Percentiles rank a stretch among this genome's conserved stretches.
These are phyloP conservation scores for Pangasius sanitwongsei DNA, from an alignment of 2,797 vertebrate genomes.

Conservation along the genomic window DNA sequence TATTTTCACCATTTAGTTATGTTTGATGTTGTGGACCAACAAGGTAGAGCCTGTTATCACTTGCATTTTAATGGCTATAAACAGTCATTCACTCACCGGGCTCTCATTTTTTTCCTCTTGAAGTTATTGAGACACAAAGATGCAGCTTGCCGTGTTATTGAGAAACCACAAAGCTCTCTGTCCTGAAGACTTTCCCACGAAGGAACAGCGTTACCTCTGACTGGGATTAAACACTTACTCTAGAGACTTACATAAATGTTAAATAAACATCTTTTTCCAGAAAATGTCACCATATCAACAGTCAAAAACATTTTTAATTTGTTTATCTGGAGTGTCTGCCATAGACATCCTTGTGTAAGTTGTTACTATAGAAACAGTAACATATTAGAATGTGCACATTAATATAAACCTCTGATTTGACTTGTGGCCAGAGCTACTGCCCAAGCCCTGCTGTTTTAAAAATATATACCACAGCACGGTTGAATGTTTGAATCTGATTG, in stretches of 20 bases:
- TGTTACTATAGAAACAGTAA: neutral
- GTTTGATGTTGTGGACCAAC: neutral
- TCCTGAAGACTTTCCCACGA: neutral
- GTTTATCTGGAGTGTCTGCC: neutral
- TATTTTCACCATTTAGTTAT: neutral
- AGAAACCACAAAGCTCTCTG: neutral
- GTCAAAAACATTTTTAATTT: neutral
- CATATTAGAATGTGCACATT: neutral
- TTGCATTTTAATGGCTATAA: neutral
- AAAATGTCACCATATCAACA: neutral
- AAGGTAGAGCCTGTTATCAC: neutral
- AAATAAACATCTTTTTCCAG: neutral
- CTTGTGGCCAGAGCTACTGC: neutral
- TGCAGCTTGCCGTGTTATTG: neutral
- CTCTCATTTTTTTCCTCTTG: neutral
- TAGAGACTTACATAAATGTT: neutral
- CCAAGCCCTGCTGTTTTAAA: neutral
- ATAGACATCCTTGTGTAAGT: neutral
- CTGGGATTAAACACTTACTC: neutral
- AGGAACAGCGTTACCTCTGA: neutral
- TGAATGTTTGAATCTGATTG: neutral
- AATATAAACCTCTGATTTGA: neutral
- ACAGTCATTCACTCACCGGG: neutral
- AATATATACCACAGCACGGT: neutral
- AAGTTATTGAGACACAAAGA: neutral